Percentiles rank a stretch among this genome's conserved stretches.
Evolutionary conservation across 1,140 invertebrate genomes (phyloP).

Genomic region (Scaptomyza hsui): DNA sequence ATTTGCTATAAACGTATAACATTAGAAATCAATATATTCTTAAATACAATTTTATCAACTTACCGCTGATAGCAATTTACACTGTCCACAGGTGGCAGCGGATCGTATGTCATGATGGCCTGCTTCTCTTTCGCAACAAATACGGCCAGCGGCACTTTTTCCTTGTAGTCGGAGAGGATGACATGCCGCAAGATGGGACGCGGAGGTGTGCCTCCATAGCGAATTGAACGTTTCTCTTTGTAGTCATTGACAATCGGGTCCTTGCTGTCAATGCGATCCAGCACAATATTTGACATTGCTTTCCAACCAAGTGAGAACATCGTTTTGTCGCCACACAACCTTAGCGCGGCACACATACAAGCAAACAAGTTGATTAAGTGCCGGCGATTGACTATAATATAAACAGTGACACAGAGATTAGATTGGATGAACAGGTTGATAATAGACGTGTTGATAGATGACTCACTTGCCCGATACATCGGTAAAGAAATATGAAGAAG

Average conservation of each 20-base stretch:
- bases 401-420: slow-evolving; percentile 41
- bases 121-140: slow-evolving; percentile 84
- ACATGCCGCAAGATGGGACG: slow-evolving; percentile 91
- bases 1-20: slow-evolving; percentile 63
- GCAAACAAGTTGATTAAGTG: slow-evolving; percentile 89
- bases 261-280: slow-evolving; percentile 89
- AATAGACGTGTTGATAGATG: neutral
- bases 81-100: slow-evolving; percentile 91
- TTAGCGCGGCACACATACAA: slow-evolving; percentile 90
- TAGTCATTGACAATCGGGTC: slow-evolving; percentile 87
- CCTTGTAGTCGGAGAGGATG: slow-evolving; percentile 91
- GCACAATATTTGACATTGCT: slow-evolving; percentile 88
- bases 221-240: slow-evolving; percentile 86
- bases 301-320: slow-evolving; percentile 92
- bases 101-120: slow-evolving; percentile 92
- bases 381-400: slow-evolving; percentile 86
- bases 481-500: slow-evolving; percentile 85
- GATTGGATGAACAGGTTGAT: neutral
- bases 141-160: slow-evolving; percentile 84
- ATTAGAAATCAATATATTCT: neutral
- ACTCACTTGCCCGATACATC: slow-evolving; percentile 75
- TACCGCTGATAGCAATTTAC: slow-evolving; percentile 88
- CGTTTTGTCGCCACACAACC: slow-evolving; percentile 91
- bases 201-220: slow-evolving; percentile 85
- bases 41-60: neutral